Percentiles rank a stretch among this genome's conserved stretches.
Conservation (phyloP, 2,888 invertebrate genomes). For the Eucera pruinosa region DNA sequence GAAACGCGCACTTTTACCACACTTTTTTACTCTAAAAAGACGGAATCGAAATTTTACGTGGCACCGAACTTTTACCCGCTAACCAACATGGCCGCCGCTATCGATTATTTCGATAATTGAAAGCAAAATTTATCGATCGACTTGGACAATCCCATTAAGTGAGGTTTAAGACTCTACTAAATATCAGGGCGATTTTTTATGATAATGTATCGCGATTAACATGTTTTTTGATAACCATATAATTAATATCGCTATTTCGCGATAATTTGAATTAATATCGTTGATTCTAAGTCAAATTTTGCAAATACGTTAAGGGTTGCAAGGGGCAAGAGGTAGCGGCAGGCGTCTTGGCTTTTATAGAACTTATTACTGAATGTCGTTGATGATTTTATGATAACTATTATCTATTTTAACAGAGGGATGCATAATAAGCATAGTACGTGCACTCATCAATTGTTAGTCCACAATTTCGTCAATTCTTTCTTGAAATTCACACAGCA, state of each 20-base stretch:
- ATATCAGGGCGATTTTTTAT: neutral
- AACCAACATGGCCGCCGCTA: conserved; percentile 7
- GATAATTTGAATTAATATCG: neutral
- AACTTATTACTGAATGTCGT: no score
- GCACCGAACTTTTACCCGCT: neutral
- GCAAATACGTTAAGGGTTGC: neutral
- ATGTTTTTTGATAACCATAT: neutral
- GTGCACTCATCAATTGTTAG: neutral
- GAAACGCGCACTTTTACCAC: neutral
- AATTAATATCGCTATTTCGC: no score
- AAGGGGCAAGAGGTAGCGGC: neutral
- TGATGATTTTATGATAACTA: neutral
- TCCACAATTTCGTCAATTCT: neutral
- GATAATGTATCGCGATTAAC: neutral
- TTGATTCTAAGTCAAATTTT: neutral
- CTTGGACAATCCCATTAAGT: neutral
- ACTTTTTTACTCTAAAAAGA: neutral
- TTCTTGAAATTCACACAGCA: neutral
- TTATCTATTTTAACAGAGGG: neutral
- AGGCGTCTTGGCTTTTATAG: no score
- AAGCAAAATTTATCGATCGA: neutral
- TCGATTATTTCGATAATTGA: conserved; percentile 11
- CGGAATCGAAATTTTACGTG: neutral
- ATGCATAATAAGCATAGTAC: neutral
- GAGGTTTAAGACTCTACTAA: neutral